A percentile compares a stretch with the other conserved stretches of the same genome.
phyloP scores from a whole-genome alignment of 2,113 vertebrate genomes.

The Onychostoma macrolepis region DNA sequence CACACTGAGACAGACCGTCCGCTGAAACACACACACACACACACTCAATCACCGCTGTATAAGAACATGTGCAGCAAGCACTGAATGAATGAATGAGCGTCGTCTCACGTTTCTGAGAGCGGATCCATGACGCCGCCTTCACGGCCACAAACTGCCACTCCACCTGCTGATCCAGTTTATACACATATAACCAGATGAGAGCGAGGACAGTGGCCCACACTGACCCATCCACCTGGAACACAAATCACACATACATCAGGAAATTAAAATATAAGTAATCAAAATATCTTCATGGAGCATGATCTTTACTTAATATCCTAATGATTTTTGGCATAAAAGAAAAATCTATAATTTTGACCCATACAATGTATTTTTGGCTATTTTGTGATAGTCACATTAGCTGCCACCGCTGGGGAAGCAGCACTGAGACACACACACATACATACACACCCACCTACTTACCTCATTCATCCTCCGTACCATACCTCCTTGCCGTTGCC shows the following conservation, averaged over 20 bases:
- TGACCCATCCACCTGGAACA: slow-evolving; percentile 59
- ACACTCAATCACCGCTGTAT: background rate
- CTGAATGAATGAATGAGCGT: background rate
- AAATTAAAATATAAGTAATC: no score
- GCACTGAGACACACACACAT: no score
- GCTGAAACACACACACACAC: background rate
- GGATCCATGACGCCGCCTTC: slow-evolving; percentile 75
- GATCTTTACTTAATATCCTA: no score
- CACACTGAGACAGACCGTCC: slow-evolving; percentile 32
- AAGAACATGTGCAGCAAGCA: background rate
- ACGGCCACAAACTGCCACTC: slow-evolving; percentile 71
- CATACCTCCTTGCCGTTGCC: background rate
- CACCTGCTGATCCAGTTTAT: slow-evolving; percentile 43
- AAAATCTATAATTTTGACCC: no score
- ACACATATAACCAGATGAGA: slow-evolving; percentile 76
- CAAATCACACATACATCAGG: slow-evolving; percentile 42
- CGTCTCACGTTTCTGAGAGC: slow-evolving; percentile 66
- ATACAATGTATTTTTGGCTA: no score
- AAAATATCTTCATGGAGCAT: no score
- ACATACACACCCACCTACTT: background rate
- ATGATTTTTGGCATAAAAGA: no score
- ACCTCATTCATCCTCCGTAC: background rate
- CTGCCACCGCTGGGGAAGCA: no score
- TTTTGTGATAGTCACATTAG: no score
- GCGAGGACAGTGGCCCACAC: no score